Evolutionary conservation across 2,797 vertebrate genomes (phyloP), one percentile per base, ranked within the genome.

Genomic region (Phoeniculus purpureus): DNA sequence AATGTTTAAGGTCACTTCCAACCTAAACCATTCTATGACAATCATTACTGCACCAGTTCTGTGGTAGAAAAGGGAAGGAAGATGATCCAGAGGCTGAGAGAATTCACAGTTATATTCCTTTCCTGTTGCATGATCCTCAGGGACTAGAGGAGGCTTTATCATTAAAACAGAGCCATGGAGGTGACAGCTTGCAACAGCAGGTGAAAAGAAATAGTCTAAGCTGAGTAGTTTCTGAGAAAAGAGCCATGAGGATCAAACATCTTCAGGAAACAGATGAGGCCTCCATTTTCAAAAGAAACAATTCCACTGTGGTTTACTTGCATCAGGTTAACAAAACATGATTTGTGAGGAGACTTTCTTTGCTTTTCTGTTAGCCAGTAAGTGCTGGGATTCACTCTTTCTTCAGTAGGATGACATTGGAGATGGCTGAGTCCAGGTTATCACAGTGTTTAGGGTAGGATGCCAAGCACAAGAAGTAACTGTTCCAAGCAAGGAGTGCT

Each of bases 161-260:
- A 15, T 85, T 62, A 14, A 78, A 94, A 85, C 4, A 3, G 84
- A 82, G 64, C 74, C 37, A 20, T 31, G 40, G 20, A 43, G 56
- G 43, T 54, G 37, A 61, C 50, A 83, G 64, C 18, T 85, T 81
- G 70, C 52, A 81, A 66, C 21, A 55, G 37, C 70, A 85, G 62
- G 65, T 81, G 77, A 87, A 70, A 83, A 71, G 26, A 84, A 91
- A 81, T 6, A 81, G 26, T 54, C 73, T 43, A 78, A 79, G 54
- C 27, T 52, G 37, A 72, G 77, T 6, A 32, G 25, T 37, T 93
- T 76, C 67, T 51, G 56, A 58, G 50, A 50, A 73, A 83, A 85
- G 29, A 32, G 40, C 34, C 58, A 10, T 21, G 43, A 11, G 31
- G 31, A 54, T 58, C 50, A 87, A 87, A 84, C 51, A 31, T 19